Conservation (phyloP, 2,113 vertebrate species). For the Ardeotis arabs region DNA sequence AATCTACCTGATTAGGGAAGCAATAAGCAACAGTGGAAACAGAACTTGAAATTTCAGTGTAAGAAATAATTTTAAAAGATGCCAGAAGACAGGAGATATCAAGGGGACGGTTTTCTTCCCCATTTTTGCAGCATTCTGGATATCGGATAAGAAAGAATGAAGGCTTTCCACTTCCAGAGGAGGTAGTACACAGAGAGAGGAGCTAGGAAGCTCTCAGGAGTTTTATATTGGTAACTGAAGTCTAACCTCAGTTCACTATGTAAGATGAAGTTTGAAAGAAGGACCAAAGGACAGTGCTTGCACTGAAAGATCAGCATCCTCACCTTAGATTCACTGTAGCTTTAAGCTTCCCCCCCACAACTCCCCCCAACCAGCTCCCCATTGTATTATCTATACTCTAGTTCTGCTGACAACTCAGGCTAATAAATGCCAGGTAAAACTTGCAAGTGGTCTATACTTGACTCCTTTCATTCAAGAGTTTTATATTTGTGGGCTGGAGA, state of each 20-base stretch:
- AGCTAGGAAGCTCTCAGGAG: not conserved
- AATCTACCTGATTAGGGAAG: not conserved
- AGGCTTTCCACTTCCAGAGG: not conserved
- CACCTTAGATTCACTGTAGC: not conserved
- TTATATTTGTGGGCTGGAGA: not conserved
- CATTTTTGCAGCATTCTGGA: not conserved
- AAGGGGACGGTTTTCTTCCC: not conserved
- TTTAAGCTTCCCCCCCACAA: not conserved
- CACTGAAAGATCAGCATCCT: not conserved
- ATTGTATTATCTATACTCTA: not conserved
- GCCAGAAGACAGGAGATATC: not conserved
- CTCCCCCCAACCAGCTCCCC: not conserved
- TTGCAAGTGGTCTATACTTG: not conserved
- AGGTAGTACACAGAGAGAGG: not conserved
- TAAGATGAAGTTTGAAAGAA: not conserved
- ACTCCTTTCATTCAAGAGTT: not conserved
- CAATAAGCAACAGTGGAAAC: not conserved
- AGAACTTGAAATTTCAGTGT: not conserved
- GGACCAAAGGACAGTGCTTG: not conserved
- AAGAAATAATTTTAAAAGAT: not conserved
- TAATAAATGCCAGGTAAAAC: not conserved
- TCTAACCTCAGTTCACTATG: not conserved
- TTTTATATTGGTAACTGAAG: not conserved
- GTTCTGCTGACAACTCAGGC: not conserved
- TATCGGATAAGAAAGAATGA: not conserved